Conservation (phyloP, 2,888 invertebrate genomes). For the Caenorhabditis uteleia region DNA sequence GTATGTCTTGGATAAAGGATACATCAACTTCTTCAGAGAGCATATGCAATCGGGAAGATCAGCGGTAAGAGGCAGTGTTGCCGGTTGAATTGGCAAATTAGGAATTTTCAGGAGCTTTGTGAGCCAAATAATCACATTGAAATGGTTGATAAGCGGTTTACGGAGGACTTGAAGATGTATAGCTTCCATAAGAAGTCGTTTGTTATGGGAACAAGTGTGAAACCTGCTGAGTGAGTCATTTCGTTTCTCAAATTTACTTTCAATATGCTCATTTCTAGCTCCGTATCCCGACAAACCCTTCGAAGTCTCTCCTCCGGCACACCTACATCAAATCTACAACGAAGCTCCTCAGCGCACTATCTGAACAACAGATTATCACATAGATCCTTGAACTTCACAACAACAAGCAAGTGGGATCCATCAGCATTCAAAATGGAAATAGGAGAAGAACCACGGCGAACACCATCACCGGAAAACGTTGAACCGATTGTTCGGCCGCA, state of each 20-base stretch:
- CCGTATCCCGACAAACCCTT: too few species aligned
- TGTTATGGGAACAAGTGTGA: background rate
- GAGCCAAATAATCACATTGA: constrained; percentile 20
- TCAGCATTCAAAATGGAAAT: too few species aligned
- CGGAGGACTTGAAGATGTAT: constrained; percentile 10
- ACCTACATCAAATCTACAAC: too few species aligned
- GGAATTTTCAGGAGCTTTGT: constrained; percentile 19
- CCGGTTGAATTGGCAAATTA: constrained; percentile 3
- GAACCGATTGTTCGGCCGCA: too few species aligned
- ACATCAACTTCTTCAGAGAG: constrained; percentile 77
- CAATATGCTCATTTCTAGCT: background rate
- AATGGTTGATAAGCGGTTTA: constrained; percentile 28
- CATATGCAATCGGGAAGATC: background rate
- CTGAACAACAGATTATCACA: too few species aligned
- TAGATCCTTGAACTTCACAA: too few species aligned
- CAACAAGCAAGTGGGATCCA: too few species aligned
- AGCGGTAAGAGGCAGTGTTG: background rate
- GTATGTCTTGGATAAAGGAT: constrained; percentile 88
- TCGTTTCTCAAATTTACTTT: background rate
- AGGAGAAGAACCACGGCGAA: too few species aligned
- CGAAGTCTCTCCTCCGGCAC: too few species aligned
- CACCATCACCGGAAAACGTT: too few species aligned
- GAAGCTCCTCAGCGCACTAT: too few species aligned
- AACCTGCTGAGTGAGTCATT: constrained; percentile 3
- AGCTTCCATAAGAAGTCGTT: constrained; percentile 7